These are phyloP conservation scores for Zeuzera pyrina DNA, from an alignment of 2,888 invertebrate species.

Conservation along the genomic window DNA sequence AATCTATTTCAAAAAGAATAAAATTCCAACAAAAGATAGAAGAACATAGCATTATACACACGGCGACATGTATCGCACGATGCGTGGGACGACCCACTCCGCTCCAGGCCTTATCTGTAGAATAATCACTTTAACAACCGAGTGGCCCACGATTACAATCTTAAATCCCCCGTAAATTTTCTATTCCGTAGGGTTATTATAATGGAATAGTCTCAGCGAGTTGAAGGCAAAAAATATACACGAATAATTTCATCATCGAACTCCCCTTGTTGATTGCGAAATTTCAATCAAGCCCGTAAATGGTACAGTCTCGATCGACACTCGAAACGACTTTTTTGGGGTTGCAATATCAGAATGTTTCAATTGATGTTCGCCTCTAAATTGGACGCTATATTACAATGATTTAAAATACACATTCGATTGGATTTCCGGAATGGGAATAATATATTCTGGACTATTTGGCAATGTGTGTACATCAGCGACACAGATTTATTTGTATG, in stretches of 20 bases:
- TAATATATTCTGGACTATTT: constrained; percentile 31
- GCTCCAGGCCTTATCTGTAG: constrained; percentile 54
- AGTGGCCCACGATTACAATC: constrained; percentile 64
- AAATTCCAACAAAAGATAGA: constrained; percentile 16
- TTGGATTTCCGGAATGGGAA: constrained; percentile 11
- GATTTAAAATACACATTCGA: constrained; percentile 25
- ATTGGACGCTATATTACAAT: constrained; percentile 24
- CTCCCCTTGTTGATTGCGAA: constrained; percentile 68
- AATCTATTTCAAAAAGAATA: too few relatives aligned
- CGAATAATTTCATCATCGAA: constrained; percentile 66
- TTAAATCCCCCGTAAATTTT: constrained; percentile 68
- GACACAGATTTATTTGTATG: constrained; percentile 67
- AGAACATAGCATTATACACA: constrained; percentile 24
- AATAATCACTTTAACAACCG: constrained; percentile 70
- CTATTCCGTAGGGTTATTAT: constrained; percentile 57
- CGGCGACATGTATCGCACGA: constrained; percentile 23
- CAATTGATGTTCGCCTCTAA: constrained; percentile 19
- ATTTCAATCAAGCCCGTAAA: constrained; percentile 71
- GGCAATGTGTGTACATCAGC: constrained; percentile 43
- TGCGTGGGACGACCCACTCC: constrained; percentile 55
- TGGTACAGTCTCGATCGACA: constrained; percentile 66
- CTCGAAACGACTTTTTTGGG: constrained; percentile 64
- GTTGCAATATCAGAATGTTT: constrained; percentile 32
- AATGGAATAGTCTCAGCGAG: constrained; percentile 53
- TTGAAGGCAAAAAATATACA: constrained; percentile 63